Evolutionary conservation across 2,113 vertebrate species (phyloP).

Genomic region (Acanthochromis polyacanthus): DNA sequence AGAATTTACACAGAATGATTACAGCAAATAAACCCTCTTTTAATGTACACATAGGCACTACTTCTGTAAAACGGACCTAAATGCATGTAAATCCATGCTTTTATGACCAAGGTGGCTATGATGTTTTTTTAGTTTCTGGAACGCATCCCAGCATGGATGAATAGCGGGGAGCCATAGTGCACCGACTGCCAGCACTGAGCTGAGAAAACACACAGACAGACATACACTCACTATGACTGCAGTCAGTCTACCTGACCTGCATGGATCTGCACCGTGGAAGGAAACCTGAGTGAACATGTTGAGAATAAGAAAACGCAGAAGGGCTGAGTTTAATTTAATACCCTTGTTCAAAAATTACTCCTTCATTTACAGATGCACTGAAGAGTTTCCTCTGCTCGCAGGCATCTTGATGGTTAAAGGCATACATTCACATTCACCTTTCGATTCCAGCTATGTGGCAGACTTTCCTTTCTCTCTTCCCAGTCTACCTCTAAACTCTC

Average conservation of each 20-base stretch:
- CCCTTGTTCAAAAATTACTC: background rate
- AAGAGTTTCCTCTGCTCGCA: too few species aligned
- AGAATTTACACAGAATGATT: background rate
- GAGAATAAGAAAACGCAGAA: background rate
- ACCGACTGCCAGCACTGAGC: conserved; percentile 10
- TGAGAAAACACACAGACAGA: background rate
- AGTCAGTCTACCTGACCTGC: conserved; percentile 1
- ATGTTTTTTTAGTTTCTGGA: conserved; percentile 1
- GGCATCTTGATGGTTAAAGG: background rate
- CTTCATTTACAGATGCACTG: too few species aligned
- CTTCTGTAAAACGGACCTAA: background rate
- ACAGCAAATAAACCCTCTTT: background rate
- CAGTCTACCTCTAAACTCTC: too few species aligned
- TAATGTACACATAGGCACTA: background rate
- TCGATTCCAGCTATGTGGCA: too few species aligned
- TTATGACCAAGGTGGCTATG: background rate
- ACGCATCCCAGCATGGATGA: background rate
- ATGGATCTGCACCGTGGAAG: conserved; percentile 3
- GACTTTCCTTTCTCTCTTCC: too few species aligned
- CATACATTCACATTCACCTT: too few species aligned
- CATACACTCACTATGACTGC: background rate
- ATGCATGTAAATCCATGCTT: background rate
- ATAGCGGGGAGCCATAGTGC: background rate
- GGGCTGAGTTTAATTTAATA: background rate
- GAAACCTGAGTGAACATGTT: background rate